These are phyloP conservation scores for Artibeus jamaicensis DNA, from an alignment of 2,797 vertebrate genomes.

Conservation along the genomic window DNA sequence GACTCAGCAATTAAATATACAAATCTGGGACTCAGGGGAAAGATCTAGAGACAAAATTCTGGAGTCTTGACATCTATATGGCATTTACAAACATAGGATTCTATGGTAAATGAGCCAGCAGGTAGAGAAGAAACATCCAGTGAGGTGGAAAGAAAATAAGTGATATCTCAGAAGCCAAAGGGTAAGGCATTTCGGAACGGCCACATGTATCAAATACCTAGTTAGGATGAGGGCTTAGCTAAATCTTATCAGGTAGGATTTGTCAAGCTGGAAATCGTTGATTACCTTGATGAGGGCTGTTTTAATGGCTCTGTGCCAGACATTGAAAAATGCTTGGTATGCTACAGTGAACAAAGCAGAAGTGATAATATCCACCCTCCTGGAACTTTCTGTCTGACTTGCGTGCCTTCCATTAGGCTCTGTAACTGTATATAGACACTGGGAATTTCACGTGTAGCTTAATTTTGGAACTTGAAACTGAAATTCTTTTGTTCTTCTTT, in stretches of 20 bases:
- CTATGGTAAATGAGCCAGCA: not conserved
- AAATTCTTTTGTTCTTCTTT: slow-evolving; percentile 47
- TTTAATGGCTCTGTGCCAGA: not conserved
- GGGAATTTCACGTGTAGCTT: not conserved
- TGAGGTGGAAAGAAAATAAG: not conserved
- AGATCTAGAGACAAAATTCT: not conserved
- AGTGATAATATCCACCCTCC: not conserved
- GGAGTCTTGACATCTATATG: not conserved
- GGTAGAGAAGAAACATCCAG: not conserved
- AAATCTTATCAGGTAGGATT: not conserved
- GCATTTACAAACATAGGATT: not conserved
- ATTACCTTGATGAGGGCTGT: not conserved
- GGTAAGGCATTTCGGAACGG: not conserved
- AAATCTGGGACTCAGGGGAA: not conserved
- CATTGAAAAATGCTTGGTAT: not conserved
- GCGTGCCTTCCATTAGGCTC: not conserved
- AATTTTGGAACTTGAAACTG: slow-evolving; percentile 38
- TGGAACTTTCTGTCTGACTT: not conserved
- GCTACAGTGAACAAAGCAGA: not conserved
- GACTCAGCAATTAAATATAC: not conserved
- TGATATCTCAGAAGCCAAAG: not conserved
- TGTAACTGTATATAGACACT: not conserved
- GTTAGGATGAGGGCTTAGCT: not conserved
- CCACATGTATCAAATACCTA: not conserved
- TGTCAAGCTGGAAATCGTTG: not conserved